Evolutionary conservation across 1,140 invertebrate genomes (phyloP), one percentile per base, ranked within the genome.

Genomic region (Ptiloglossa arizonensis): DNA sequence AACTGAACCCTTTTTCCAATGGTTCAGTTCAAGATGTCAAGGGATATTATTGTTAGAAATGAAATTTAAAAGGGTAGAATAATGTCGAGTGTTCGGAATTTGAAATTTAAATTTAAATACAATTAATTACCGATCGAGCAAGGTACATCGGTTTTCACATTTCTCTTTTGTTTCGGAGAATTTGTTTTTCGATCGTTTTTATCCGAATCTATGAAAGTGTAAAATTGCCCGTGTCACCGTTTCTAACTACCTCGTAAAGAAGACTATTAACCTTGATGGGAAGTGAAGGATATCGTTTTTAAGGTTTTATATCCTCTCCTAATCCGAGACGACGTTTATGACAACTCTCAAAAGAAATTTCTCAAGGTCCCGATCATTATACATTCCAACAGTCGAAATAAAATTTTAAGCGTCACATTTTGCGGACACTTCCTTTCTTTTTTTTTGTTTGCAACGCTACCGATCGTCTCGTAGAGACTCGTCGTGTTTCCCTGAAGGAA

Each of bases 401-500:
- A 24, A 62, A 41, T 0, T 24, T 41, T 15, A 15, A 9, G 35
- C n/a, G 8, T 1, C 2, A 0, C 22, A 5, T 22, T 24, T 15
- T 19, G 17, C 29, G 17, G 29, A 57, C 17, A n/a, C 3, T 38
- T 38, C 35, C 4, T 5, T 9, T 38, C 9, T 38, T 38, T 3
- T 19, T 8, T 54, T n/a, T 24, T 8, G 0, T 50, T n/a, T 19
- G 19, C 5, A 22, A 6, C n/a, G 22, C n/a, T 8, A 24, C 0
- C 5, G 9, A 52, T 48, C 11, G 15, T 35, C n/a, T 8, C 5
- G 1, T 17, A 50, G 5, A 68, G 11, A 41, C 54, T 72, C 22
- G 52, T 78, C 68, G 69, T 82, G 75, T 78, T 50, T 24, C 50
- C 15, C 35, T 17, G 35, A 27, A 24, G 29, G 8, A 62, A 52